phyloP scores from a whole-genome alignment of 2,113 vertebrate genomes.

The Neodontobutis hainanensis region DNA sequence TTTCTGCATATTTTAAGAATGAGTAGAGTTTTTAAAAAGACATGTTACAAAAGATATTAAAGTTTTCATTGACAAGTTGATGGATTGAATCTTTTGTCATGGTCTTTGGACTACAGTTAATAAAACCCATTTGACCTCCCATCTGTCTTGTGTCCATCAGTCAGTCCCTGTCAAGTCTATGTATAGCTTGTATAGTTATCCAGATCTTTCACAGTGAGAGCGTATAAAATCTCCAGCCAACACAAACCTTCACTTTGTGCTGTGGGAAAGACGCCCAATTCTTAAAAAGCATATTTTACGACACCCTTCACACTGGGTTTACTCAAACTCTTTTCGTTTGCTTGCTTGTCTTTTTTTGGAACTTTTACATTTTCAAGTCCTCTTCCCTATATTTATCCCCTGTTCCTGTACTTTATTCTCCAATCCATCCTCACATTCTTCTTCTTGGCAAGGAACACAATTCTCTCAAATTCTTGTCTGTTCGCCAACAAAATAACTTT shows the following conservation, averaged over 20 bases:
- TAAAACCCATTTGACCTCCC: slow-evolving; percentile 5
- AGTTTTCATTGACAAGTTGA: too few relatives aligned
- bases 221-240: slow-evolving; percentile 44
- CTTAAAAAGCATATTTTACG: slow-evolving; percentile 55
- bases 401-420: slow-evolving; percentile 2
- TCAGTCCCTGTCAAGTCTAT: neutral
- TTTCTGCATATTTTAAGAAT: too few relatives aligned
- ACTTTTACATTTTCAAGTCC: slow-evolving; percentile 55
- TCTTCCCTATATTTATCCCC: slow-evolving; percentile 33
- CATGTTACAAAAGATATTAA: too few relatives aligned
- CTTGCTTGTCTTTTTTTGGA: slow-evolving; percentile 7
- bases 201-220: slow-evolving; percentile 35
- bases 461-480: slow-evolving; percentile 25
- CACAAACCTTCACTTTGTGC: slow-evolving; percentile 43
- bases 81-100: neutral
- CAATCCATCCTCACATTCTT: slow-evolving; percentile 6
- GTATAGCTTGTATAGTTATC: slow-evolving; percentile 23
- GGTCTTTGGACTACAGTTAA: too few relatives aligned
- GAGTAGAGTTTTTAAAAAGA: too few relatives aligned
- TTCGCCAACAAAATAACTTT: slow-evolving; percentile 52
- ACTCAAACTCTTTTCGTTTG: slow-evolving; percentile 23
- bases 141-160: neutral
- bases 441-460: slow-evolving; percentile 34
- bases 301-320: slow-evolving; percentile 38
- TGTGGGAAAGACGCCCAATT: slow-evolving; percentile 40